Percentiles rank a stretch among this genome's conserved stretches.
Evolutionary conservation across 2,797 vertebrate genomes (phyloP).

Genomic region (Buphagus erythrorhynchus): DNA sequence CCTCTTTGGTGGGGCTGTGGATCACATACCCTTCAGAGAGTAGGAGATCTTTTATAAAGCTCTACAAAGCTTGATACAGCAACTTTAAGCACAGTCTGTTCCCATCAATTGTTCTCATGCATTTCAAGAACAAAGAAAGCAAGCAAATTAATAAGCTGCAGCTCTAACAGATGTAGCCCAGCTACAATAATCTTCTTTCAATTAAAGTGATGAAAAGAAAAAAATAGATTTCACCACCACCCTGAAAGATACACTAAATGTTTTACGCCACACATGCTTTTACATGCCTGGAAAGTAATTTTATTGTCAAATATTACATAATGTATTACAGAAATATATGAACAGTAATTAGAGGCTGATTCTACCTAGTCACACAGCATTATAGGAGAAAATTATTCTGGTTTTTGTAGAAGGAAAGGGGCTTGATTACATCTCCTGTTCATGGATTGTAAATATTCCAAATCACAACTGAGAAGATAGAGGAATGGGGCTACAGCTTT

Average conservation of each 20-base stretch:
- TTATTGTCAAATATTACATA: not conserved
- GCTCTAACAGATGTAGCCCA: not conserved
- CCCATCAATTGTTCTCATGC: not conserved
- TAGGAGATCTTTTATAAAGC: not conserved
- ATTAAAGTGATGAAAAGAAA: not conserved
- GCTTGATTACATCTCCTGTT: not conserved
- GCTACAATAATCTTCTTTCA: not conserved
- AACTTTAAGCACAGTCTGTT: not conserved
- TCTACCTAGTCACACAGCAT: not conserved
- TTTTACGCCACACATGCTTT: not conserved
- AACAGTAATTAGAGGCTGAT: not conserved
- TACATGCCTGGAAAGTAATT: not conserved
- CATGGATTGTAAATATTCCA: not conserved
- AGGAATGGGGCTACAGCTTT: not conserved
- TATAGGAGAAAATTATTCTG: not conserved
- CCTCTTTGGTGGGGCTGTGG: not conserved
- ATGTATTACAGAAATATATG: not conserved
- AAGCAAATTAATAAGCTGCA: not conserved
- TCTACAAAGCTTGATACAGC: not conserved
- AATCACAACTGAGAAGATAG: rapidly evolving
- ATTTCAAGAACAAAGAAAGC: not conserved
- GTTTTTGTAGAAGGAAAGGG: not conserved
- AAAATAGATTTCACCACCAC: not conserved
- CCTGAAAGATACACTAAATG: rapidly evolving
- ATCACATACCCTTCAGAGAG: not conserved